Evolutionary conservation across 2,113 vertebrate species (phyloP), one percentile per base, ranked within the genome.

Genomic region (Cyanistes caeruleus): DNA sequence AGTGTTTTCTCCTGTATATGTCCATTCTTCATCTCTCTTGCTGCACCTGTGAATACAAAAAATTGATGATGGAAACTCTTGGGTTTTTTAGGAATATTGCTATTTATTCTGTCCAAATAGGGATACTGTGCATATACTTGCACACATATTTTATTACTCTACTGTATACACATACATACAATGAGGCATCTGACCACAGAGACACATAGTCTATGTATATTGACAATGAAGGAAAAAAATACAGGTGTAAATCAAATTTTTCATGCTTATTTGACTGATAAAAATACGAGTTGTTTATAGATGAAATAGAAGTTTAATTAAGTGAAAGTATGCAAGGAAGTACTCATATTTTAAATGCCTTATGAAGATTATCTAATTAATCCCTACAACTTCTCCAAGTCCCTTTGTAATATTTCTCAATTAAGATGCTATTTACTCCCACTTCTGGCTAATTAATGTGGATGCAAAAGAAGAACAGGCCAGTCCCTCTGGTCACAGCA

Each of bases 391-490:
- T 96, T 94, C 52, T 96, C 41, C 21, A 64, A 53, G 76, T 92
- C 88, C 76, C 76, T 84, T 90, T 90, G 72, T 90, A 96, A 81
- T 95, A 92, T 92, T 93, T 94, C 85, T 95, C 79, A 86, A 43
- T 86, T 86, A 90, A 90, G 72, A 86, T 86, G 60, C 28, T 92
- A 78, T 95, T 96, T 96, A 86, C 82, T 88, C 37, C 60, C 73
- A 84, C 56, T 91, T 94, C 87, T 62, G 74, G 13, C 43, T 88
- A 94, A 96, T 94, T 90, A 94, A 86, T 60, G n/a, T 2, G 1
- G 52, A 84, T 89, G 63, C 72, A 90, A 80, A 96, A 90, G 56
- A 89, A 83, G 87, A 96, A 67, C n/a, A 80, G 59, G 82, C 27
- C 84, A 63, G 39, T 93, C 82, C 85, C 84, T 72, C 43, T 63